Base-by-base conservation (phyloP, 2,888 invertebrate genomes). In the Euplagia quadripunctaria region DNA sequence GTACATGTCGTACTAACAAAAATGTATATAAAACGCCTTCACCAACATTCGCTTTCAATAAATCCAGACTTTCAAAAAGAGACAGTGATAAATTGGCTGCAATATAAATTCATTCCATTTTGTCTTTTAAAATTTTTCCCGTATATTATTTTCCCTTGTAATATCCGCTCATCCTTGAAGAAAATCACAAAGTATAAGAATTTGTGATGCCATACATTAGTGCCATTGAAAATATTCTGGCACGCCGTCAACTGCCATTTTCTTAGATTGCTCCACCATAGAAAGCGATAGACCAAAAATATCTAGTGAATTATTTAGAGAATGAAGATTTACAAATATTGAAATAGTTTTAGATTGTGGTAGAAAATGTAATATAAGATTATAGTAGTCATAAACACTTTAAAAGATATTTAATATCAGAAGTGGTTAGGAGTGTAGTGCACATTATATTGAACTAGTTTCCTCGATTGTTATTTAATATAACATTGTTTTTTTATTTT, bases 221-320 rank as follows among this genome's bases (percentile, higher is more conserved):
- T 51, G 51, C 20, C 63, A 64, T 58, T 0, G 64, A 70, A 72
- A 70, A 71, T 20, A 68, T 78, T 75, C 70, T 84, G 82, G 85
- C 85, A 82, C 75, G 20, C 42, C 68, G 55, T 82, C 76, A 84
- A 83, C 75, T 79, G 72, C 72, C 72, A 72, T 17, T 49, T 66
- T 17, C 58, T 9, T 67, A 70, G 61, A 74, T 49, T 68, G 55
- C 70, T 41, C 64, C 5, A 42, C 51, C 12, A 12, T 52, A 20
- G 20, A 31, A 49, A 14, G 12, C 5, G 49, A 42, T 64, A 64
- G 42, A 64, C 41, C n/a, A n/a, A n/a, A 64, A 70, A 55, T 16
- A 20, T 41, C 11, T 52, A 20, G 9, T 43, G 5, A 64, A 64
- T 52, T 42, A 43, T 70, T 20, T 55, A 20, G 16, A 64, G 16